Conservation (phyloP, 2,888 invertebrate genomes). For the Rhopalosiphum nymphaeae region DNA sequence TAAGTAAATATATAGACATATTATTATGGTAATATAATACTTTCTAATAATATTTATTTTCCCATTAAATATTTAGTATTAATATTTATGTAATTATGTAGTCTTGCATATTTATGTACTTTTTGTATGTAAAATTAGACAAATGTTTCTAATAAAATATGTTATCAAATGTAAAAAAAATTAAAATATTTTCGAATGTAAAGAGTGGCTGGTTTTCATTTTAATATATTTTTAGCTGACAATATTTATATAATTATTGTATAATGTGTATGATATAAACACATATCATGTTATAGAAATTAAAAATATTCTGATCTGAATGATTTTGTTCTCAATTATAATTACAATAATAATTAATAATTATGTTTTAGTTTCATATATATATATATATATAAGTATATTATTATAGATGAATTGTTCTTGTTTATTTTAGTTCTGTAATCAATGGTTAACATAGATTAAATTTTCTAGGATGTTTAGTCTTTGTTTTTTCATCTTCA, state of each 20-base stretch:
- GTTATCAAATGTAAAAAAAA: neutral
- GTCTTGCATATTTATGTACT: neutral
- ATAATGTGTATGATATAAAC: neutral
- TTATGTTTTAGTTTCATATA: neutral
- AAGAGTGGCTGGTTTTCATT: neutral
- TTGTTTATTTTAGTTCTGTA: neutral
- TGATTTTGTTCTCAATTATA: neutral
- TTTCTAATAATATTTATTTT: neutral
- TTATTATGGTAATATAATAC: neutral
- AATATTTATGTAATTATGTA: neutral
- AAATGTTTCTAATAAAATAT: neutral
- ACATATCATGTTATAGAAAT: neutral
- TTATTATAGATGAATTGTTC: neutral
- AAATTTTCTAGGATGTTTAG: too few relatives aligned
- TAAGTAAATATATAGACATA: neutral
- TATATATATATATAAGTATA: too few relatives aligned
- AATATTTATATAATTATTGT: neutral
- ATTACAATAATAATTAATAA: neutral
- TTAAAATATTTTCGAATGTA: neutral
- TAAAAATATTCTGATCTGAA: neutral
- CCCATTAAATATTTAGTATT: neutral
- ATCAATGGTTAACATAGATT: neutral
- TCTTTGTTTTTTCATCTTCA: too few relatives aligned
- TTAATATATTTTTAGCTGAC: neutral
- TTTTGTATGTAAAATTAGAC: neutral